A percentile compares a stretch with the other conserved stretches of the same genome.
These are phyloP conservation scores for Notiomystis cincta DNA, from an alignment of 2,113 vertebrate species.

Conservation along the genomic window DNA sequence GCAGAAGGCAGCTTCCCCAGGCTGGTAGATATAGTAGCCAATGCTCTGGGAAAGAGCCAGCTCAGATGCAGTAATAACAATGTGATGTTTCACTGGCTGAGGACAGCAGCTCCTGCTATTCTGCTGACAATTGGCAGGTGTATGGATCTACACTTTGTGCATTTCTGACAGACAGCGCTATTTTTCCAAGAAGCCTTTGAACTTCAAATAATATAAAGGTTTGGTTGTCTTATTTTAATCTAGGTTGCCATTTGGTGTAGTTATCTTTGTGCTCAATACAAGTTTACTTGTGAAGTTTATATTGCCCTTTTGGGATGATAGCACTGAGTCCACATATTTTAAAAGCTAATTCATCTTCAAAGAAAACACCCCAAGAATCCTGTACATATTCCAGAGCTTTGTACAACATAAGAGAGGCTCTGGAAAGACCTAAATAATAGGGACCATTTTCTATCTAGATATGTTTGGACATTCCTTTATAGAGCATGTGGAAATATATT, in stretches of 20 bases:
- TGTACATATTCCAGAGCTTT: background rate
- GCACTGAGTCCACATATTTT: background rate
- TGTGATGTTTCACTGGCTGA: background rate
- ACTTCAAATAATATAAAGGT: background rate
- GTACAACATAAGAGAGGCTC: background rate
- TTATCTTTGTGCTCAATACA: background rate
- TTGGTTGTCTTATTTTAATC: constrained; percentile 12
- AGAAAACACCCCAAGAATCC: background rate
- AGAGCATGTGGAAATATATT: constrained; percentile 47
- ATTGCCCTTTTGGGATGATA: background rate
- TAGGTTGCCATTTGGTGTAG: background rate
- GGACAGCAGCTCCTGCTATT: background rate
- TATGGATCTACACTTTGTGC: background rate
- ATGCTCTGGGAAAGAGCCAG: constrained; percentile 35
- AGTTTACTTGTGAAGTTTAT: background rate
- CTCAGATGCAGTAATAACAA: constrained; percentile 18
- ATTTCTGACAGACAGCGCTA: background rate
- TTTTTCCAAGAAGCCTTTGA: background rate
- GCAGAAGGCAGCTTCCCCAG: background rate
- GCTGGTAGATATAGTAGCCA: background rate
- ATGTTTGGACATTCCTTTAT: constrained; percentile 23
- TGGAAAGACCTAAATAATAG: background rate
- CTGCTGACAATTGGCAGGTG: background rate
- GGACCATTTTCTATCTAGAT: constrained; percentile 6
- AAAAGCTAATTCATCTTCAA: background rate